A percentile compares a stretch with the other conserved stretches of the same genome.
phyloP scores from a whole-genome alignment of 2,113 vertebrate genomes.

The Catharus bicknelli region DNA sequence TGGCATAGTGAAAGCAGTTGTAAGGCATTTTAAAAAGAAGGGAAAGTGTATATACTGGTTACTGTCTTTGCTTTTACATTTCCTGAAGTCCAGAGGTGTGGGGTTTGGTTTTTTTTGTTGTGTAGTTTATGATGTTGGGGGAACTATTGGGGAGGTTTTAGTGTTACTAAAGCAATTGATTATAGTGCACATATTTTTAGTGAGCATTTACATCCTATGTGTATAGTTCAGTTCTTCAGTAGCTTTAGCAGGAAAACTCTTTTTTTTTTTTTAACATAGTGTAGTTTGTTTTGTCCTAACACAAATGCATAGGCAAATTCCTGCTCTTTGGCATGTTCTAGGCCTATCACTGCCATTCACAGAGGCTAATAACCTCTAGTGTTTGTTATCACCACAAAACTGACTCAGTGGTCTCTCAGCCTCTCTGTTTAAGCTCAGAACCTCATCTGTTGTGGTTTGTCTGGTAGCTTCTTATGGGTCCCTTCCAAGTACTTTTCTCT shows the following conservation, averaged over 20 bases:
- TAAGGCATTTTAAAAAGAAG: neutral
- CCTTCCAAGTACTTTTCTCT: neutral
- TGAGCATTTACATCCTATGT: neutral
- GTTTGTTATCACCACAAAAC: neutral
- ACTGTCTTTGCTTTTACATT: neutral
- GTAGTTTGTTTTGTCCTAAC: neutral
- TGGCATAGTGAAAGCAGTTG: neutral
- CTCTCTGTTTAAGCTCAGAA: neutral
- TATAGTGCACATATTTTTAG: neutral
- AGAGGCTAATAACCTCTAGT: neutral
- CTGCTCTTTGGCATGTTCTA: neutral
- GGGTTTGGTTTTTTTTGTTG: neutral
- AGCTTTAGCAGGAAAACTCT: neutral
- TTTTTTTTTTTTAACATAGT: neutral
- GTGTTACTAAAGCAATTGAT: neutral
- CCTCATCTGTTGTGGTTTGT: neutral
- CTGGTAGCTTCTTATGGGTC: neutral
- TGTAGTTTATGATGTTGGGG: neutral
- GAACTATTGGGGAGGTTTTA: neutral
- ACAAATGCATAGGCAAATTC: neutral
- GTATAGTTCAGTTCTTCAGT: neutral
- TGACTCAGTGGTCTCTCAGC: neutral
- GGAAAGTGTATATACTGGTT: neutral
- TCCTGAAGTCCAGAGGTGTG: neutral
- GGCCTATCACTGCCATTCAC: neutral